Conservation (phyloP, 1,140 invertebrate species). For the Cotesia vestalis region DNA sequence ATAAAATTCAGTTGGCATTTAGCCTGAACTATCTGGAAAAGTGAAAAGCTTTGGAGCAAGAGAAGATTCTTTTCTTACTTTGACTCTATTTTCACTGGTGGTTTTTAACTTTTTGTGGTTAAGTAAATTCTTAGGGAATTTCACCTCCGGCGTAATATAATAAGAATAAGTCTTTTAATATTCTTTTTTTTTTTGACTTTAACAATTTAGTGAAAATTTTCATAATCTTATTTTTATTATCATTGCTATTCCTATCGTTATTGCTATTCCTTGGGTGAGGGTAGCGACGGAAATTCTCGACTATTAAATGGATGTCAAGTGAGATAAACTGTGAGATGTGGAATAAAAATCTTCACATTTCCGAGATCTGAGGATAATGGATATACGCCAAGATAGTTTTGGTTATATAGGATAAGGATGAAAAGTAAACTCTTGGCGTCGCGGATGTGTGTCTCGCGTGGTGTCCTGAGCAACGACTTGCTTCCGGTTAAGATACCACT, state of each 20-base stretch:
- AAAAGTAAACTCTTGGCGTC: too few relatives aligned
- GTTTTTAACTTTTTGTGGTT: not conserved
- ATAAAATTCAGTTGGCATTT: slow-evolving; percentile 1
- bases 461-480: slow-evolving; percentile 7
- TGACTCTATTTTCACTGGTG: not conserved
- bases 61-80: not conserved
- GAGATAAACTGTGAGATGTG: not conserved
- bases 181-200: too few relatives aligned
- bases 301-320: not conserved
- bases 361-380: slow-evolving; percentile 20
- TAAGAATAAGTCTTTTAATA: too few relatives aligned
- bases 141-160: too few relatives aligned
- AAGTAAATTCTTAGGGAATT: not conserved
- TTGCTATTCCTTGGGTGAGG: too few relatives aligned
- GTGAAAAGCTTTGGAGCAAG: not conserved
- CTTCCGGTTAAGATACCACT: slow-evolving; percentile 14
- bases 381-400: slow-evolving; percentile 23
- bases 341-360: slow-evolving; percentile 25
- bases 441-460: too few relatives aligned
- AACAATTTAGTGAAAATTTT: too few relatives aligned
- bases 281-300: not conserved
- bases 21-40: slow-evolving; percentile 15
- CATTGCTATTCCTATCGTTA: too few relatives aligned
- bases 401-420: too few relatives aligned
- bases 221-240: too few relatives aligned